phyloP scores from a whole-genome alignment of 2,113 vertebrate species.

The Misgurnus anguillicaudatus region DNA sequence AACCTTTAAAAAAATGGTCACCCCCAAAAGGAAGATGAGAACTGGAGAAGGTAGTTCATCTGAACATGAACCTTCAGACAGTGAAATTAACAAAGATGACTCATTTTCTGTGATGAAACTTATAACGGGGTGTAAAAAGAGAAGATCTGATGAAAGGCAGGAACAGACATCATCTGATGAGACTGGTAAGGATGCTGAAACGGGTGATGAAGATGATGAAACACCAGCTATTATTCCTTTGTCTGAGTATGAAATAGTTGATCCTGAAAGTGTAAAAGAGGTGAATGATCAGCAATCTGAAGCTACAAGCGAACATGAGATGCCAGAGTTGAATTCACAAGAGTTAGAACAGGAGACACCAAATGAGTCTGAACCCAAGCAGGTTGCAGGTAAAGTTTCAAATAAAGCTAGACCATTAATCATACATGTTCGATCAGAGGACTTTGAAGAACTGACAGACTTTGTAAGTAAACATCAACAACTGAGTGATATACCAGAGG shows the following conservation, averaged over 20 bases:
- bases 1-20: constrained; percentile 88
- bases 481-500: constrained; percentile 76
- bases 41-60: constrained; percentile 80
- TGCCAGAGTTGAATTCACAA: constrained; percentile 18
- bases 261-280: constrained; percentile 56
- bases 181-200: constrained; percentile 64
- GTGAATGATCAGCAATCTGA: constrained; percentile 11
- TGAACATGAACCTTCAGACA: constrained; percentile 76
- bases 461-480: constrained; percentile 67
- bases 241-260: constrained; percentile 84
- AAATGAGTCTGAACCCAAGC: constrained; percentile 45
- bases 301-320: constrained; percentile 25
- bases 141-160: constrained; percentile 75
- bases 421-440: constrained; percentile 60
- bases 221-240: constrained; percentile 89
- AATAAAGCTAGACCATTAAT: constrained; percentile 12
- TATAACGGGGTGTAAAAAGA: constrained; percentile 84
- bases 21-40: constrained; percentile 82
- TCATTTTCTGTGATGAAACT: constrained; percentile 87
- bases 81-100: constrained; percentile 81
- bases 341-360: constrained; percentile 42
- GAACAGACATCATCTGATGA: constrained; percentile 74
- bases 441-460: constrained; percentile 63
- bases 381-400: background rate
- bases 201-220: constrained; percentile 84